Evolutionary conservation across 1,140 invertebrate species (phyloP).

Genomic region (Nixonia krombeini): DNA sequence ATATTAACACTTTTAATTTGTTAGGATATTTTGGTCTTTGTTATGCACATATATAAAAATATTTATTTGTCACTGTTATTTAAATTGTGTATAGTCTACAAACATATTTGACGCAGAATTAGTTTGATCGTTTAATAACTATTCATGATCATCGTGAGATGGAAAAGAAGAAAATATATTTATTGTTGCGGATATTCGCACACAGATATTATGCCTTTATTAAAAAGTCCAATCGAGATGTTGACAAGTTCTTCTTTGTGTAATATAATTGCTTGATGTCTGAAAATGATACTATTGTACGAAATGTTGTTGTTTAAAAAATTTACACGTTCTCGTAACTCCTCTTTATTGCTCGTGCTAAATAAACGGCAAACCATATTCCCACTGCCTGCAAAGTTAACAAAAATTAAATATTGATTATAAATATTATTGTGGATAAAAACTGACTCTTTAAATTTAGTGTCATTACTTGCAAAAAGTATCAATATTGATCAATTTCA

Average conservation of each 20-base stretch:
- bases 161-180: constrained; percentile 16
- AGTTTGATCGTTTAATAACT: constrained; percentile 16
- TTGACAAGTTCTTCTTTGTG: constrained; percentile 15
- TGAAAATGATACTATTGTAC: constrained; percentile 1
- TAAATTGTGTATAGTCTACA: too few species aligned
- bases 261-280: constrained; percentile 19
- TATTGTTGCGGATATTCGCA: constrained; percentile 14
- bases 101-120: too few species aligned
- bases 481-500: too few species aligned
- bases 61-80: too few species aligned
- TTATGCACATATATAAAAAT: too few species aligned
- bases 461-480: too few species aligned
- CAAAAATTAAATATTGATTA: constrained; percentile 17
- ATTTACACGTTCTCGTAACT: constrained; percentile 75
- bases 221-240: constrained; percentile 21
- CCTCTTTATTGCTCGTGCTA: constrained; percentile 76
- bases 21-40: too few species aligned
- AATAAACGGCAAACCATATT: constrained; percentile 76
- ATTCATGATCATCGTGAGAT: constrained; percentile 10
- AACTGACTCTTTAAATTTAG: too few species aligned
- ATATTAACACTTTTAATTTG: too few species aligned
- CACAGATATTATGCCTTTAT: constrained; percentile 2
- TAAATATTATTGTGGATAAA: neutral
- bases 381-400: constrained; percentile 74
- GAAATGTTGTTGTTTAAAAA: neutral